Evolutionary conservation across 2,888 invertebrate genomes (phyloP).

Genomic region (Isoperla grammatica): DNA sequence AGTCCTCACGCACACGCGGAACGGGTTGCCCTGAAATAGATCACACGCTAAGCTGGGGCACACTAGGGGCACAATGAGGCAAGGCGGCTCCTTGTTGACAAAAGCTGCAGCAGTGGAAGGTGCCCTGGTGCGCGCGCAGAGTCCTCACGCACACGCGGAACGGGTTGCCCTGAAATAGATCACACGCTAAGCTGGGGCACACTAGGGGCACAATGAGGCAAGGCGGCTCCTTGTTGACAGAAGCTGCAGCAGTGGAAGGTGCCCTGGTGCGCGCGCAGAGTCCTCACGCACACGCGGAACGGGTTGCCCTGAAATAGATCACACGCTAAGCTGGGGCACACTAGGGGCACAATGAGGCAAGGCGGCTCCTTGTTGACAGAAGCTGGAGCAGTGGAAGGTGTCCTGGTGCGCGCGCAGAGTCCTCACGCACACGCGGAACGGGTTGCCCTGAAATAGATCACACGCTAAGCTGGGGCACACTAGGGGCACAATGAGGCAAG

Average conservation of each 20-base stretch:
- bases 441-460: conserved; percentile 65
- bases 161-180: conserved; percentile 65
- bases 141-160: conserved; percentile 59
- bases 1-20: conserved; percentile 57
- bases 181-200: no score
- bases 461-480: no score
- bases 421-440: conserved; percentile 59
- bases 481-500: no score
- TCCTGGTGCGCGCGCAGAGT: conserved; percentile 61
- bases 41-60: no score
- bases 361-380: no score
- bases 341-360: no score
- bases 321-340: no score
- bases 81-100: no score
- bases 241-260: conserved; percentile 76
- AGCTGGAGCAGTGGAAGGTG: conserved; percentile 73
- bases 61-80: no score
- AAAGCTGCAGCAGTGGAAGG: conserved; percentile 75
- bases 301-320: conserved; percentile 67
- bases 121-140: conserved; percentile 59
- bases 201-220: no score
- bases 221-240: no score
- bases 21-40: conserved; percentile 66
- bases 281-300: conserved; percentile 58
- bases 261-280: conserved; percentile 59